These are phyloP conservation scores for Chalcosyrphus nemorum DNA, from an alignment of 2,888 invertebrate genomes.

Conservation along the genomic window DNA sequence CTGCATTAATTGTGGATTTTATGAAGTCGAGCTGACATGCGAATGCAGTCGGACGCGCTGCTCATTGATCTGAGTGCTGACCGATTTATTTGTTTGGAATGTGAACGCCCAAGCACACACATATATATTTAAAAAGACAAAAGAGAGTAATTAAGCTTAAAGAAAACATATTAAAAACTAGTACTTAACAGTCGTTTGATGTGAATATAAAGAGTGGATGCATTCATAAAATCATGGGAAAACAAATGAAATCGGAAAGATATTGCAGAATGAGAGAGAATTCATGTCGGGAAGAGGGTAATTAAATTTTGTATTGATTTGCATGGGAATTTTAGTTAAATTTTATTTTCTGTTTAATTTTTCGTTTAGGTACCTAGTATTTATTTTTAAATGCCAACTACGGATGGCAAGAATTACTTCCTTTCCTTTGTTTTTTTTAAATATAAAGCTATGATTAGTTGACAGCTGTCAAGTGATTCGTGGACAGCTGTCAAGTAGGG, in stretches of 20 bases:
- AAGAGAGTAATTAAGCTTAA: constrained; percentile 17
- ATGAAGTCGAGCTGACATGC: constrained; percentile 6
- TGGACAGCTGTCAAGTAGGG: no score
- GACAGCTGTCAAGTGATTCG: no score
- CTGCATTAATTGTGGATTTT: constrained; percentile 39
- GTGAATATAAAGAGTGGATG: constrained; percentile 36
- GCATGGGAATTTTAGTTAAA: no score
- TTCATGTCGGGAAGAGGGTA: not conserved
- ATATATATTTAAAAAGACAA: not conserved
- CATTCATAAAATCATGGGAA: constrained; percentile 2
- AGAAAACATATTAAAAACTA: constrained; percentile 29
- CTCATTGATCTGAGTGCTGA: constrained; percentile 4
- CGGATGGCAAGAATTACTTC: no score
- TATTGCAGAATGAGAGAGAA: not conserved
- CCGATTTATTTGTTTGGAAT: constrained; percentile 34
- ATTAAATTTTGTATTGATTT: not conserved
- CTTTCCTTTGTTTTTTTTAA: no score
- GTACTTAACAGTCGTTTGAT: constrained; percentile 42
- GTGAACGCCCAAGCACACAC: not conserved
- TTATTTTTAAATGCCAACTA: no score
- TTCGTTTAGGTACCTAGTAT: no score
- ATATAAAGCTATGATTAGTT: no score
- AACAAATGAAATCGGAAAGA: not conserved
- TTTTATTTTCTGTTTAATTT: no score
- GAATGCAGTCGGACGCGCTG: not conserved